These are phyloP conservation scores for Euschistus heros DNA, from an alignment of 1,140 invertebrate species.

Conservation along the genomic window DNA sequence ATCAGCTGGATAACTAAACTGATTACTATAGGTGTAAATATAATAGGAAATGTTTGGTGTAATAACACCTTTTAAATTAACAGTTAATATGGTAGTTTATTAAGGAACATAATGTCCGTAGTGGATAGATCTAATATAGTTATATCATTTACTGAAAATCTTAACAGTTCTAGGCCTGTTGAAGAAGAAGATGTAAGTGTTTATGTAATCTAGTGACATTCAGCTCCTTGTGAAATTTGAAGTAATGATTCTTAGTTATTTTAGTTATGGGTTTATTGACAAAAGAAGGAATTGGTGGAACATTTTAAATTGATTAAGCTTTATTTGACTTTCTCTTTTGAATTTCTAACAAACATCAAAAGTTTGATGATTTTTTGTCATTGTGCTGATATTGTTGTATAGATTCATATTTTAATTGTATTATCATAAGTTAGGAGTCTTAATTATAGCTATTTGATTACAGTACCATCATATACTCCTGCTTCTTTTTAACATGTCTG, in stretches of 20 bases:
- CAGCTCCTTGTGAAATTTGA: neutral
- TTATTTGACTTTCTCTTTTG: neutral
- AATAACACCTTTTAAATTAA: neutral
- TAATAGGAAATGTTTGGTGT: neutral
- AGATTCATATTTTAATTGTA: too few species aligned
- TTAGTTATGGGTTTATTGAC: neutral
- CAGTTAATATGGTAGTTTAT: neutral
- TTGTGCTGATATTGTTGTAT: too few species aligned
- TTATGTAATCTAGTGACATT: neutral
- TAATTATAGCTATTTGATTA: too few species aligned
- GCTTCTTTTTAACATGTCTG: too few species aligned
- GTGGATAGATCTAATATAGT: neutral
- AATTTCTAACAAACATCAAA: too few species aligned
- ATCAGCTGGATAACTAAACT: conserved; percentile 3
- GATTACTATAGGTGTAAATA: conserved; percentile 6
- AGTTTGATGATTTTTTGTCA: neutral
- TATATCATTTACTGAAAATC: neutral
- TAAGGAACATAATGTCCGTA: conserved; percentile 4
- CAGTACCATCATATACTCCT: too few species aligned
- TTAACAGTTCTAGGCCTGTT: neutral
- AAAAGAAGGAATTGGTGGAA: neutral
- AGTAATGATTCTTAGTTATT: neutral
- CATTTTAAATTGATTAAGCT: neutral
- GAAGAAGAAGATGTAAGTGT: conserved; percentile 3
- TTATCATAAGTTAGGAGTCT: too few species aligned